Conservation (phyloP, 2,113 vertebrate species). For the Apodemus speciosus region DNA sequence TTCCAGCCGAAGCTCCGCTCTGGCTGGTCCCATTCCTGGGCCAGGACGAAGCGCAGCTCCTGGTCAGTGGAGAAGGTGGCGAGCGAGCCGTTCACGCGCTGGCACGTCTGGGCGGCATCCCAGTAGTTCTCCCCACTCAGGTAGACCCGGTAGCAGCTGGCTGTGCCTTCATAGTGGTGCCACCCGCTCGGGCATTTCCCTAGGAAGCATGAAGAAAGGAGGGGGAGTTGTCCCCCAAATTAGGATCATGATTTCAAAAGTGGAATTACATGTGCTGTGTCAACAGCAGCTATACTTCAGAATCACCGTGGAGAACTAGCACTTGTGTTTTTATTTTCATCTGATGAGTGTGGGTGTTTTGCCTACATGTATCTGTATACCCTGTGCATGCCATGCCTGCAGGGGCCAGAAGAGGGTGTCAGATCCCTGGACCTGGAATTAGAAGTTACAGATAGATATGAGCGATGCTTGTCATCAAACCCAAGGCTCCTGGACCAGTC, state of each 20-base stretch:
- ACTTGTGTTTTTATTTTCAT: neutral
- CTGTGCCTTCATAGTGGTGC: constrained; percentile 98
- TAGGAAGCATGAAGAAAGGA: constrained; percentile 89
- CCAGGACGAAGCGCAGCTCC: constrained; percentile 96
- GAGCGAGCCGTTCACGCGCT: constrained; percentile 94
- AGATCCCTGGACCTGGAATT: neutral
- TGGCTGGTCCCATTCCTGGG: constrained; percentile 96
- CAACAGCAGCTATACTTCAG: neutral
- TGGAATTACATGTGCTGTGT: neutral
- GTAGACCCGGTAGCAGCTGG: constrained; percentile 98
- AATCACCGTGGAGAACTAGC: neutral
- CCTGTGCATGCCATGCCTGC: neutral
- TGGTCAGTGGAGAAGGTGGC: constrained; percentile 96
- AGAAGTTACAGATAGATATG: neutral
- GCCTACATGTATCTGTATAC: neutral
- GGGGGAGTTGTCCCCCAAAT: constrained; percentile 84
- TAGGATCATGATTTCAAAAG: constrained; percentile 78
- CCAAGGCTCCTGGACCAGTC: neutral
- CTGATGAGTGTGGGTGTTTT: neutral
- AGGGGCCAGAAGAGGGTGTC: neutral
- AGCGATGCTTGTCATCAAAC: neutral
- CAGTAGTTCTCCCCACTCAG: constrained; percentile 96
- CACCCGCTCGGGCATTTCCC: constrained; percentile 98
- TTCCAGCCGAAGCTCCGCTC: constrained; percentile 91
- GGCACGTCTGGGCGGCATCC: constrained; percentile 97